These are phyloP conservation scores for Ips nitidus DNA, from an alignment of 1,140 invertebrate species.

Conservation along the genomic window DNA sequence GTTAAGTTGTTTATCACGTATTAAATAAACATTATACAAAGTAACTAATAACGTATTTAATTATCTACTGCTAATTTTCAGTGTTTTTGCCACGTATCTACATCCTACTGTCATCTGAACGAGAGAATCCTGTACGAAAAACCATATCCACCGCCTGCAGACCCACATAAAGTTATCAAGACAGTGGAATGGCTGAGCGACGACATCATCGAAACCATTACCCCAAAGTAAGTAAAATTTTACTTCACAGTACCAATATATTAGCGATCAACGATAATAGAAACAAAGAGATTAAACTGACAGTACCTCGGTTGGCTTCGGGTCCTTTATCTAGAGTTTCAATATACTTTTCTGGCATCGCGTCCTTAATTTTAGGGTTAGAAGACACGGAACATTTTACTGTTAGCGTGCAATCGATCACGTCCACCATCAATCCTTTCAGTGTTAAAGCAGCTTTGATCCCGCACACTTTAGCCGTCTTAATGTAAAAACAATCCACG, in stretches of 20 bases:
- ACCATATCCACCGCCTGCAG: constrained; percentile 65
- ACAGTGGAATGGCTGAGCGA: constrained; percentile 75
- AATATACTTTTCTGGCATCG: constrained; percentile 43
- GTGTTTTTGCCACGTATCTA: constrained; percentile 61
- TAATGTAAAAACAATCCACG: constrained; percentile 49
- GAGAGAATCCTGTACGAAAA: constrained; percentile 68
- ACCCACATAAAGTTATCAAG: constrained; percentile 69
- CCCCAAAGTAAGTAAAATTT: constrained; percentile 40
- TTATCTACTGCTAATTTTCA: constrained; percentile 15
- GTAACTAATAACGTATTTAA: too few species aligned
- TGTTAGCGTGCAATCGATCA: constrained; percentile 46
- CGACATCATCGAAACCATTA: constrained; percentile 41
- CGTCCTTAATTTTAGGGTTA: constrained; percentile 35
- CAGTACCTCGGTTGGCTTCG: too few species aligned
- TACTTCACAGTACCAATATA: too few species aligned
- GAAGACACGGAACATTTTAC: constrained; percentile 50
- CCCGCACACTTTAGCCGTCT: constrained; percentile 49
- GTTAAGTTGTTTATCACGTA: too few species aligned
- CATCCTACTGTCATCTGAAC: constrained; percentile 69
- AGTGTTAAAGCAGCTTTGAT: constrained; percentile 44
- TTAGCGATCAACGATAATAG: too few species aligned
- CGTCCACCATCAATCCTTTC: constrained; percentile 42
- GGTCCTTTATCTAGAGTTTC: not conserved
- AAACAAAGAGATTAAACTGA: too few species aligned
- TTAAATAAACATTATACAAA: too few species aligned